Conservation (phyloP, 1,140 invertebrate genomes). For the Cotesia vestalis region DNA sequence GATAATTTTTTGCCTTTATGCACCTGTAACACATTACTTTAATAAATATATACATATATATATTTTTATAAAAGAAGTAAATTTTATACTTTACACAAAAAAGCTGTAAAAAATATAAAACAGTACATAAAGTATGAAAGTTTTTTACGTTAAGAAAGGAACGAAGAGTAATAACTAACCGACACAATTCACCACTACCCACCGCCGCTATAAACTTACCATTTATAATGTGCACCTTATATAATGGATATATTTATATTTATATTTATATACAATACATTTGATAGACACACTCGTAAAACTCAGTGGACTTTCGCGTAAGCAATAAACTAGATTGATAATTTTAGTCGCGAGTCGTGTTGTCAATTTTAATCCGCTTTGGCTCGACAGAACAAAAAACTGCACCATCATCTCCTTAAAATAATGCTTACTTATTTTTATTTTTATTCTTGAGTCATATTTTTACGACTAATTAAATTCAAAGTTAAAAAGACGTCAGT, state of each 20-base stretch:
- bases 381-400: no score
- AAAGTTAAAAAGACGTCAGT: no score
- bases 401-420: background rate
- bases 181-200: background rate
- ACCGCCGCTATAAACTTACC: constrained; percentile 27
- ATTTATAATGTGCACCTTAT: constrained; percentile 17
- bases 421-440: no score
- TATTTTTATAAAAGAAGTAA: no score
- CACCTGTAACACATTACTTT: no score
- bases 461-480: no score
- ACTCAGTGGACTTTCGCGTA: constrained; percentile 6
- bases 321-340: constrained; percentile 28
- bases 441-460: no score
- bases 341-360: constrained; percentile 18
- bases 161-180: constrained; percentile 29
- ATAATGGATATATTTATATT: constrained; percentile 11
- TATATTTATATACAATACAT: background rate
- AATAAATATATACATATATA: no score
- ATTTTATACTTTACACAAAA: background rate
- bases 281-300: constrained; percentile 1
- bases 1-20: no score
- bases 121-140: constrained; percentile 14
- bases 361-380: constrained; percentile 13
- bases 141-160: constrained; percentile 13
- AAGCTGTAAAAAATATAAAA: constrained; percentile 1